These are phyloP conservation scores for Lycaena phlaeas DNA, from an alignment of 2,888 invertebrate species.

Conservation along the genomic window DNA sequence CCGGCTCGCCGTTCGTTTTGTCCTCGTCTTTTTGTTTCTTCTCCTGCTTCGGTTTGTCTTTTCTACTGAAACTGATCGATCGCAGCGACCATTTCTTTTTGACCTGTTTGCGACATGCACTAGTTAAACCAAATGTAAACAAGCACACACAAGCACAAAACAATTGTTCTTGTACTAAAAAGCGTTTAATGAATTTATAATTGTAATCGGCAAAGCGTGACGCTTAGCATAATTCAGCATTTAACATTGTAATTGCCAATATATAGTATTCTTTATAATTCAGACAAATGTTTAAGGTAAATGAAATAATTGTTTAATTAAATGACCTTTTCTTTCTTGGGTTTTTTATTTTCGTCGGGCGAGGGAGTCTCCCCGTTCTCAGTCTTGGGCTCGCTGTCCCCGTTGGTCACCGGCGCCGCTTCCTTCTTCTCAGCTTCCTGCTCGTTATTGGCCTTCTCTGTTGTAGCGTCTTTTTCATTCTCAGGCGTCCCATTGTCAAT, in stretches of 20 bases:
- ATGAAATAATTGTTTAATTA: not conserved
- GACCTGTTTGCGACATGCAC: constrained; percentile 57
- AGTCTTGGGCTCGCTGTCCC: constrained; percentile 53
- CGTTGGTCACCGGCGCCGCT: constrained; percentile 47
- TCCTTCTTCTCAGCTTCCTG: constrained; percentile 33
- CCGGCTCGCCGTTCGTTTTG: constrained; percentile 74
- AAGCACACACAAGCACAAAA: constrained; percentile 11
- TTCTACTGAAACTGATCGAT: constrained; percentile 89
- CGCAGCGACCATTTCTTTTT: constrained; percentile 94
- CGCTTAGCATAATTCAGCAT: constrained; percentile 8
- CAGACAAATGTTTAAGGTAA: not conserved
- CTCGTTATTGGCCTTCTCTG: constrained; percentile 73
- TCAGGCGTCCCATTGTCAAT: constrained; percentile 71
- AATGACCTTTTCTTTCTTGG: constrained; percentile 76
- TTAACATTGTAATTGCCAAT: constrained; percentile 5
- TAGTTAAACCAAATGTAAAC: constrained; percentile 12
- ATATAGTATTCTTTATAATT: not conserved
- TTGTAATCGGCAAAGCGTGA: constrained; percentile 4
- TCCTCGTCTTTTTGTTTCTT: constrained; percentile 76
- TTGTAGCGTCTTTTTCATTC: constrained; percentile 79
- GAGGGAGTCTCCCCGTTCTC: constrained; percentile 51
- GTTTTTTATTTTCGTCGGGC: constrained; percentile 71
- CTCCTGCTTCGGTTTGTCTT: constrained; percentile 88
- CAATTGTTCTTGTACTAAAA: constrained; percentile 5
- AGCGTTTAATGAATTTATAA: constrained; percentile 6